Evolutionary conservation across 2,113 vertebrate genomes (phyloP).

Genomic region (Microtus oregoni): DNA sequence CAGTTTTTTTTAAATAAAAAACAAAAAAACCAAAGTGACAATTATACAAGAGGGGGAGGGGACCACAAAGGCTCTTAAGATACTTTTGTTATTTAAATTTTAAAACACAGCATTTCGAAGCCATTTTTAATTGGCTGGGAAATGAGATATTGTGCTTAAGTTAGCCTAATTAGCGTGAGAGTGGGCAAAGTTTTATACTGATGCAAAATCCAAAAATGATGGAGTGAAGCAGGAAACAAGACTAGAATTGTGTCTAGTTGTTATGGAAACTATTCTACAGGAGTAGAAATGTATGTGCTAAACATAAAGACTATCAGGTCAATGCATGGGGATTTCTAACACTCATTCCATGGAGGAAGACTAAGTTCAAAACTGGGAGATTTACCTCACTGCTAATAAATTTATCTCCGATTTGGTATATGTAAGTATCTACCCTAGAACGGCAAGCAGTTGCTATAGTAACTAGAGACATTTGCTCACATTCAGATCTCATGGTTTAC

Average conservation of each 20-base stretch:
- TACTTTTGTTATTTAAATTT: conserved; percentile 74
- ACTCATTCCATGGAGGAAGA: conserved; percentile 56
- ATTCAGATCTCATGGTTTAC: conserved; percentile 78
- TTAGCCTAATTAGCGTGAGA: conserved; percentile 68
- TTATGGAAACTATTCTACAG: conserved; percentile 83
- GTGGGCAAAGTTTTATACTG: conserved; percentile 64
- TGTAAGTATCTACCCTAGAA: conserved; percentile 78
- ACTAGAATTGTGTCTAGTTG: conserved; percentile 82
- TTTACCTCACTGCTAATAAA: conserved; percentile 79
- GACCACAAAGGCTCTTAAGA: conserved; percentile 40
- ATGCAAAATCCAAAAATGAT: conserved; percentile 80
- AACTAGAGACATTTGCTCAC: conserved; percentile 82
- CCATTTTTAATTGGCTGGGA: conserved; percentile 69
- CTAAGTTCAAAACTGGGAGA: conserved; percentile 60
- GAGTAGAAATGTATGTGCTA: conserved; percentile 64
- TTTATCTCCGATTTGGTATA: conserved; percentile 81
- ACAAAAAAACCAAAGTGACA: not conserved
- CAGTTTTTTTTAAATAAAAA: not conserved
- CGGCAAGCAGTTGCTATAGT: conserved; percentile 85
- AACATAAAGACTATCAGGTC: conserved; percentile 66
- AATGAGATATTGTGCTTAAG: conserved; percentile 60
- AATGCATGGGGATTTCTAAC: conserved; percentile 72
- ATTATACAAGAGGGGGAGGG: conserved; percentile 55
- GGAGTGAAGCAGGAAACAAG: conserved; percentile 75
- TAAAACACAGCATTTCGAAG: conserved; percentile 45